These are phyloP conservation scores for Monodelphis domestica DNA, from an alignment of 2,797 vertebrate species.

Conservation along the genomic window DNA sequence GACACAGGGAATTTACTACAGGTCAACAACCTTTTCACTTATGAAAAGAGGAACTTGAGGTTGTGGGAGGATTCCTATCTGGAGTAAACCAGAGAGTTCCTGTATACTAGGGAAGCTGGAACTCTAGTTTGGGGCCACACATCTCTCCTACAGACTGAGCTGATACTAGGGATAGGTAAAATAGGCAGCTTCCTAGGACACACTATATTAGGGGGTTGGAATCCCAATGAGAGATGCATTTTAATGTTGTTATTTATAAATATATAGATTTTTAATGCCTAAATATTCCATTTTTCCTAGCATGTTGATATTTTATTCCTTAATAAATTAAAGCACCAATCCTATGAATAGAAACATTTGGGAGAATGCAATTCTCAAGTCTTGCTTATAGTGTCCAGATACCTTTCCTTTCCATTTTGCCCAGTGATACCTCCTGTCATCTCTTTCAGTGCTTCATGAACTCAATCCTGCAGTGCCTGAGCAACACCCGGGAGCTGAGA, in stretches of 20 bases:
- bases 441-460: constrained; percentile 97
- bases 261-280: neutral
- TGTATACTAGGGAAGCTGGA: neutral
- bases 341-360: neutral
- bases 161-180: neutral
- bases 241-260: neutral
- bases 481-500: constrained; percentile 95
- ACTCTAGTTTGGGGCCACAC: neutral
- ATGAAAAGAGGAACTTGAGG: constrained; percentile 35
- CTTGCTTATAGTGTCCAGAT: constrained; percentile 24
- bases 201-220: neutral
- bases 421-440: constrained; percentile 62
- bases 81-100: neutral
- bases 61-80: constrained; percentile 10
- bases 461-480: constrained; percentile 99
- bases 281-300: neutral
- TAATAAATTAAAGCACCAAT: neutral
- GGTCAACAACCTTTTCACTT: neutral
- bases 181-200: neutral
- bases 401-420: constrained; percentile 58
- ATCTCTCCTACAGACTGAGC: neutral
- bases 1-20: neutral
- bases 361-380: neutral
- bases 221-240: neutral
- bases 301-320: neutral